Evolutionary conservation across 2,888 invertebrate genomes (phyloP).

Genomic region (Trypoxylon attenuatum): DNA sequence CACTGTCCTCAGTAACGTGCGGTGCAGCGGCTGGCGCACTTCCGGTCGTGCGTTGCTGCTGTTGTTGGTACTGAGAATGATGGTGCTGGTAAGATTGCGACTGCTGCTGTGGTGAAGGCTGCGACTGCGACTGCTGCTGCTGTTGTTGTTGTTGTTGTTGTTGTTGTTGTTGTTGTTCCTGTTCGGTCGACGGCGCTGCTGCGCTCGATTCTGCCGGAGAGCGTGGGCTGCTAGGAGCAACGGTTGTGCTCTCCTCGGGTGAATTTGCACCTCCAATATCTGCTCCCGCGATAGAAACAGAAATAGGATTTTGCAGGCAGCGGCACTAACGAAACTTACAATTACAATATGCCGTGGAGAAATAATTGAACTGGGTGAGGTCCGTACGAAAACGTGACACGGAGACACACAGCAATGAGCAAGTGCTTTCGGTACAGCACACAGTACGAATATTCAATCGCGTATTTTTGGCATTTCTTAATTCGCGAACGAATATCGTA

Average conservation of each 20-base stretch:
- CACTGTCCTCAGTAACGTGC: conserved; percentile 64
- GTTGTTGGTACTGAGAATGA: conserved; percentile 45
- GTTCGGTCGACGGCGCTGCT: conserved; percentile 46
- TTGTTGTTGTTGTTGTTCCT: conserved; percentile 38
- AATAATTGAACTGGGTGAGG: too few relatives aligned
- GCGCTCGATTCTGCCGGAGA: conserved; percentile 57
- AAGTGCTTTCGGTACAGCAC: too few relatives aligned
- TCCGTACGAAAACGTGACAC: too few relatives aligned
- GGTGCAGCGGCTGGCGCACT: conserved; percentile 55
- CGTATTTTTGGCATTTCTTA: too few relatives aligned
- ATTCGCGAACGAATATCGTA: too few relatives aligned
- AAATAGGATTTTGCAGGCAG: too few relatives aligned
- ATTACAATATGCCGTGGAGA: too few relatives aligned
- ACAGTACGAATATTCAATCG: too few relatives aligned
- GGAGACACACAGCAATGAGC: too few relatives aligned
- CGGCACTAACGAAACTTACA: too few relatives aligned
- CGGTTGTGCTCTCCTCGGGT: conserved; percentile 53
- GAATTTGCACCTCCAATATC: conserved; percentile 56
- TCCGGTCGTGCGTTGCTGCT: conserved; percentile 56
- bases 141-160: conserved; percentile 45
- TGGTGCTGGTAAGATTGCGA: conserved; percentile 52
- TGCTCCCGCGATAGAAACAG: conserved; percentile 33
- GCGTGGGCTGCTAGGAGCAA: conserved; percentile 54
- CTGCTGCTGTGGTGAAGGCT: conserved; percentile 37
- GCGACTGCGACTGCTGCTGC: conserved; percentile 42